phyloP scores from a whole-genome alignment of 1,140 invertebrate genomes.

The Myzus persicae region DNA sequence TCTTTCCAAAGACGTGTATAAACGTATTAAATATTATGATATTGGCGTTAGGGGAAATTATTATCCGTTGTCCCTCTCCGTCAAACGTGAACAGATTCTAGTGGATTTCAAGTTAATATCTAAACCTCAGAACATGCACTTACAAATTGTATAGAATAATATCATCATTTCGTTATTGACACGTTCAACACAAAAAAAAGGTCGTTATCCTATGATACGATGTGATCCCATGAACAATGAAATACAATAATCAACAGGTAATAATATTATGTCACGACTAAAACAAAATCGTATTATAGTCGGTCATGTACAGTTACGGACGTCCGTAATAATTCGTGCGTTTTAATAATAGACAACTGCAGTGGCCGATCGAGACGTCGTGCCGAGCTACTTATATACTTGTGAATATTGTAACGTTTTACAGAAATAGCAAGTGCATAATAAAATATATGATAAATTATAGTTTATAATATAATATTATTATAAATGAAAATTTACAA shows the following conservation, averaged over 20 bases:
- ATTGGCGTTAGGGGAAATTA: neutral
- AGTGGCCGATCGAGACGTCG: neutral
- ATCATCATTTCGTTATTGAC: neutral
- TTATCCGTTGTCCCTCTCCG: neutral
- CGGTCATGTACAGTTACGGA: neutral
- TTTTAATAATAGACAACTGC: slow-evolving; percentile 12
- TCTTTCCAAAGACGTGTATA: neutral
- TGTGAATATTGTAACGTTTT: neutral
- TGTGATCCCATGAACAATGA: neutral
- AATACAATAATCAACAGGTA: neutral
- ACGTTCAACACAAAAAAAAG: neutral
- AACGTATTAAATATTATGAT: neutral
- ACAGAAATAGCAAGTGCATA: neutral
- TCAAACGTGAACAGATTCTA: neutral
- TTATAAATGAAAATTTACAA: too few species aligned
- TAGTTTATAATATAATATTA: too few species aligned
- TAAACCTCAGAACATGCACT: neutral
- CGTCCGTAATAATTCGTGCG: neutral
- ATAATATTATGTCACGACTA: neutral
- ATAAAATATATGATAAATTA: neutral
- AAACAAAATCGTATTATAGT: neutral
- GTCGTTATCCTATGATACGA: neutral
- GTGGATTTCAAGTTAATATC: neutral
- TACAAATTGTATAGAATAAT: neutral
- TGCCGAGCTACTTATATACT: neutral